phyloP scores from a whole-genome alignment of 1,140 invertebrate species.

The Lepidotrigona ventralis region DNA sequence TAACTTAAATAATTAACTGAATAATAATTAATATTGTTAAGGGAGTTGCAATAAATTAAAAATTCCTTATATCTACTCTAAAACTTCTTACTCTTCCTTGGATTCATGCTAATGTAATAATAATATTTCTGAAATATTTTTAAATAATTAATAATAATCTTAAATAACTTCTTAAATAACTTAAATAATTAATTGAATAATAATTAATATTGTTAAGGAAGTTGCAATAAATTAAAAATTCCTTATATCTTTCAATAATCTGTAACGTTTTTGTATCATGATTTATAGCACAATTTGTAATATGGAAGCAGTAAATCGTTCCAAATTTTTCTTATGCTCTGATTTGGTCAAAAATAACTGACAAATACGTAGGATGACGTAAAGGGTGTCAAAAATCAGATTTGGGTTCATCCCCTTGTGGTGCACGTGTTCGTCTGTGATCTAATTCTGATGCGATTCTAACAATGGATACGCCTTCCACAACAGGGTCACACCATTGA shows the following conservation, averaged over 20 bases:
- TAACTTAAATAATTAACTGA: not conserved
- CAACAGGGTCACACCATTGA: slow-evolving; percentile 68
- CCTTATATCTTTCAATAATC: not conserved
- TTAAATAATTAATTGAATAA: not conserved
- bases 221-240: not conserved
- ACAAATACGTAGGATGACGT: slow-evolving; percentile 29
- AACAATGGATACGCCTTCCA: slow-evolving; percentile 68
- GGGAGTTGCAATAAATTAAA: not conserved
- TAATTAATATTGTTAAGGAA: not conserved
- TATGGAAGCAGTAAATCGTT: not conserved
- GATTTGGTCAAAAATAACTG: not conserved
- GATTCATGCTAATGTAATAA: not conserved
- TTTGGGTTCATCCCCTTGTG: not conserved
- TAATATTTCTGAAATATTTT: not conserved
- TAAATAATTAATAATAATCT: not conserved
- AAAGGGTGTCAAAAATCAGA: slow-evolving; percentile 5
- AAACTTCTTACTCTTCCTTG: not conserved
- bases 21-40: not conserved
- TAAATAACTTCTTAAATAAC: too few relatives aligned
- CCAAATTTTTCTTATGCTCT: not conserved
- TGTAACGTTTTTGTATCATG: not conserved
- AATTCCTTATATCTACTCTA: not conserved
- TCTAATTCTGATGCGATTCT: slow-evolving; percentile 72
- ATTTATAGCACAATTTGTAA: not conserved
- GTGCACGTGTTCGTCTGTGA: slow-evolving; percentile 72